These are phyloP conservation scores for Ascaphus truei DNA, from an alignment of 2,113 vertebrate genomes.

Conservation along the genomic window DNA sequence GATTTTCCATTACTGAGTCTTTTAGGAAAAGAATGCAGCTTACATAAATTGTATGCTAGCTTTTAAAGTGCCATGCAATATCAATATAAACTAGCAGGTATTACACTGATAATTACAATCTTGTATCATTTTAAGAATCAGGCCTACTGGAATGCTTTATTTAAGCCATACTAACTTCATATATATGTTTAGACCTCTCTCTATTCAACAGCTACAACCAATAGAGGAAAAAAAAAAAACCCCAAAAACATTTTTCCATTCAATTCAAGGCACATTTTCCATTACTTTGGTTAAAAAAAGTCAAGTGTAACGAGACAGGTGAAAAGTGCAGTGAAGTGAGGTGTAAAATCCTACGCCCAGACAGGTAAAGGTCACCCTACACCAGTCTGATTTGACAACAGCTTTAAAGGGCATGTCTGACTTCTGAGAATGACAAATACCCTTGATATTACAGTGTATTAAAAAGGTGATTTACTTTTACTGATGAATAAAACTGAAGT, in stretches of 20 bases:
- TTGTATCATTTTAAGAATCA: not conserved
- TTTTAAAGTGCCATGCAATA: conserved; percentile 18
- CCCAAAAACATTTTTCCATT: conserved; percentile 33
- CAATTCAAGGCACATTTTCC: conserved; percentile 28
- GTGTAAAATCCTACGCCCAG: conserved; percentile 49
- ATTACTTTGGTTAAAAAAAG: not conserved
- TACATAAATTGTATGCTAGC: not conserved
- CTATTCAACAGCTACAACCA: not conserved
- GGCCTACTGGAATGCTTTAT: not conserved
- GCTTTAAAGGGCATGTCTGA: conserved; percentile 55
- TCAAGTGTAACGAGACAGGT: conserved; percentile 45
- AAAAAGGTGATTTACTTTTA: not conserved
- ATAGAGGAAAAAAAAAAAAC: conserved; percentile 39
- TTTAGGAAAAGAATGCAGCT: conserved; percentile 48
- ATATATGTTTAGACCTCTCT: not conserved
- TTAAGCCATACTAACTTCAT: not conserved
- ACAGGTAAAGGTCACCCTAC: conserved; percentile 58
- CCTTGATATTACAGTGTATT: not conserved
- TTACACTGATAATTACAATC: not conserved
- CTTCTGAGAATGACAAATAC: conserved; percentile 37
- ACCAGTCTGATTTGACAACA: conserved; percentile 54
- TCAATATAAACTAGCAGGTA: not conserved
- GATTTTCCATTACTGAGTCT: conserved; percentile 82
- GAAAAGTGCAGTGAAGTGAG: conserved; percentile 54
- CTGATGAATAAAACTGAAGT: not conserved